These are phyloP conservation scores for Frankliniella fusca DNA, from an alignment of 2,888 invertebrate genomes.

Conservation along the genomic window DNA sequence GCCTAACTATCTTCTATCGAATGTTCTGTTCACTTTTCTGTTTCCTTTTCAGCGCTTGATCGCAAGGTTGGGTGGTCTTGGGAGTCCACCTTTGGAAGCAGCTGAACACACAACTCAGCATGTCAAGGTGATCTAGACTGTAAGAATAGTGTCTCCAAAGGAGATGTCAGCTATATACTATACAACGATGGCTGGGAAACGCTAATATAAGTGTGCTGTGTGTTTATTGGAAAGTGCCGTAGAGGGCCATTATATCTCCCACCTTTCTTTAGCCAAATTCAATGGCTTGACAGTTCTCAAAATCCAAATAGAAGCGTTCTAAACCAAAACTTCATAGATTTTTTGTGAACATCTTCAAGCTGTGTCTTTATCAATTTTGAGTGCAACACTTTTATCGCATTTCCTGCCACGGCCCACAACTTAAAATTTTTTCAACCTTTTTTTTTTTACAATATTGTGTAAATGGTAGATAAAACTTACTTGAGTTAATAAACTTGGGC, in stretches of 20 bases:
- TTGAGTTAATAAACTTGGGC: conserved; percentile 15
- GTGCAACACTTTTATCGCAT: background rate
- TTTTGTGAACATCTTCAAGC: no score
- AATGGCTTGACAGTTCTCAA: background rate
- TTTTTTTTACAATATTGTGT: background rate
- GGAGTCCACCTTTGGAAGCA: background rate
- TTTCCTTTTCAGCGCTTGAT: conserved; percentile 12
- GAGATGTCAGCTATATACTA: background rate
- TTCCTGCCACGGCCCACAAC: background rate
- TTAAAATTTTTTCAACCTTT: background rate
- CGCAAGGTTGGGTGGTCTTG: background rate
- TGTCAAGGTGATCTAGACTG: conserved; percentile 1
- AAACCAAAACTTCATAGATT: no score
- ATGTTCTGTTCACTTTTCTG: background rate
- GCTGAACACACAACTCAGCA: background rate
- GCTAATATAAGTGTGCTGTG: background rate
- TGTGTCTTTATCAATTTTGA: no score
- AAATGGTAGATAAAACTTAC: background rate
- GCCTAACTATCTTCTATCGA: background rate
- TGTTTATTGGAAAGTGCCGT: background rate
- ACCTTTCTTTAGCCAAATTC: no score
- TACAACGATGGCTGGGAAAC: background rate
- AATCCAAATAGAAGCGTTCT: background rate
- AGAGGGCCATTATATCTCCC: no score
- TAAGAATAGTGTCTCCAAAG: background rate